Evolutionary conservation across 1,140 invertebrate species (phyloP).

Genomic region (Formica selysi): DNA sequence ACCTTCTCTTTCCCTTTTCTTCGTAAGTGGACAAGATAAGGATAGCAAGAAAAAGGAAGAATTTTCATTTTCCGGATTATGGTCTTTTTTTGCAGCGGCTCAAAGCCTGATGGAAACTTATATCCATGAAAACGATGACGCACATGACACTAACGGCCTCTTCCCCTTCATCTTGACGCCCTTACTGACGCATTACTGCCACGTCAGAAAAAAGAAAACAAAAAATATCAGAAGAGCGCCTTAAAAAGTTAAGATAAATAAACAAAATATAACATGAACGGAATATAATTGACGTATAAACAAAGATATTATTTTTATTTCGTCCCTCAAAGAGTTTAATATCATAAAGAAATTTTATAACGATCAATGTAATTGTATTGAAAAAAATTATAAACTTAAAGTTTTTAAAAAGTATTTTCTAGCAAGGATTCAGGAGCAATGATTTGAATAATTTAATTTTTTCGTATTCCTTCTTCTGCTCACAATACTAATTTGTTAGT

Average conservation of each 20-base stretch:
- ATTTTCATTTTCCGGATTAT: constrained; percentile 47
- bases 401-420: neutral
- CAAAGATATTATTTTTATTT: constrained; percentile 31
- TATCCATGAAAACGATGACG: constrained; percentile 57
- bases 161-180: constrained; percentile 55
- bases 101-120: constrained; percentile 48
- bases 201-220: constrained; percentile 30
- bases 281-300: constrained; percentile 25
- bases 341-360: neutral
- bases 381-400: neutral
- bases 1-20: constrained; percentile 14
- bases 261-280: neutral
- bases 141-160: constrained; percentile 72
- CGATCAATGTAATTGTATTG: neutral
- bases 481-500: neutral
- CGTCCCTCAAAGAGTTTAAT: neutral
- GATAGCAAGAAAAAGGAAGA: constrained; percentile 24
- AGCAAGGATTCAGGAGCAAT: neutral
- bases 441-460: constrained; percentile 2
- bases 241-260: constrained; percentile 51
- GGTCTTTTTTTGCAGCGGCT: constrained; percentile 41
- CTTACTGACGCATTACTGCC: constrained; percentile 41
- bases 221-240: constrained; percentile 29
- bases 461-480: neutral
- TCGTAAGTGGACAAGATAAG: constrained; percentile 36